Base-by-base conservation (phyloP, 2,888 invertebrate genomes). In the Diarsia dahlii region DNA sequence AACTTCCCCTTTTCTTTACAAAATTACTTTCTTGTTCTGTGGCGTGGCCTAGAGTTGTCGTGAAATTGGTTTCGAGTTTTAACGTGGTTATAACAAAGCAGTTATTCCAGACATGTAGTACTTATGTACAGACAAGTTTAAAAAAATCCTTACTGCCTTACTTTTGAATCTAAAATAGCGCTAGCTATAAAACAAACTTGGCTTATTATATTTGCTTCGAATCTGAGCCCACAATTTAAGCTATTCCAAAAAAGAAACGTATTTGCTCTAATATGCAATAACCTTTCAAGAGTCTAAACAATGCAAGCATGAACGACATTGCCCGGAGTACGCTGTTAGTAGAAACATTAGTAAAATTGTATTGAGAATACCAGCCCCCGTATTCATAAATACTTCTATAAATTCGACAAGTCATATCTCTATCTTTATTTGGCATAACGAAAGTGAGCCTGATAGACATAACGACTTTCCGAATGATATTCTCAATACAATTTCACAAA, bases 41-140 rank as follows among this genome's bases (percentile, higher is more conserved):
- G 63, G 56, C 81, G 81, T 77, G 79, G 81, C 23, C 56, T 78
- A 64, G 78, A 76, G 76, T n/a, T 20, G 13, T 28, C n/a, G 20
- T 18, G 54, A 56, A 69, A 67, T 56, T 62, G 66, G 66, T 50
- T 39, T 70, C 54, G 56, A 54, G 34, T 70, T 64, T 12, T 0
- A 50, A 23, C 45, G 20, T 52, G 0, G 12, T 13, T 6, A n/a
- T 13, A 58, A 8, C 15, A 6, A 15, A 56, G 23, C 23, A 23
- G 39, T 23, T 56, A 56, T 56, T n/a, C n/a, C n/a, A 54, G 54
- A n/a, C 54, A 12, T n/a, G 10, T 54, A n/a, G 54, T 28, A 28
- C 28, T 28, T 28, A 28, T 28, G 28, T 54, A 54, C 3, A 54
- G n/a, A 54, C 1, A n/a, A 54, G 28, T 28, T 28, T 28, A 28